phyloP scores from a whole-genome alignment of 53 echinoderm and acorn worm genomes.

The Crossaster papposus region DNA sequence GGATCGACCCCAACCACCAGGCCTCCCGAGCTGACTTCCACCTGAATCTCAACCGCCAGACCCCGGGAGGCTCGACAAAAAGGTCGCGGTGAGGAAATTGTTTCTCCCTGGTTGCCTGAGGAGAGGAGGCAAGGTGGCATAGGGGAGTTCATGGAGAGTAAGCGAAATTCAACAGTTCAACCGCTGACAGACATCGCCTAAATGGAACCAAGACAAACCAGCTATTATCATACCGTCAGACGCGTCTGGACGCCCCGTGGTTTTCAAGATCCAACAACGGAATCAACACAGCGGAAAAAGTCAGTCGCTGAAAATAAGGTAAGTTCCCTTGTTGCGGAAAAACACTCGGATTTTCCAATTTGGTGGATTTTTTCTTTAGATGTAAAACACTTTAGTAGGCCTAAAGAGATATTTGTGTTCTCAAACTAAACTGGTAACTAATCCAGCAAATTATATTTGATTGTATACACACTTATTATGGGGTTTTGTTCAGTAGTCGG shows the following conservation, averaged over 20 bases:
- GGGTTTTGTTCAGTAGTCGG: too few relatives aligned
- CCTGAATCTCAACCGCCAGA: background rate
- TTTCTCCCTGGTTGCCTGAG: background rate
- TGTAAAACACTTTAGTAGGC: too few relatives aligned
- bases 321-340: background rate
- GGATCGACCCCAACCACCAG: background rate
- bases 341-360: background rate
- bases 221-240: background rate
- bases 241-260: background rate
- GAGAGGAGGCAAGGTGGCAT: background rate
- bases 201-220: background rate
- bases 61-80: constrained; percentile 1
- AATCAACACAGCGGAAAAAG: background rate
- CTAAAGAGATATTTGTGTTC: too few relatives aligned
- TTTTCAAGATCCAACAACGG: background rate
- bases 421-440: too few relatives aligned
- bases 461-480: too few relatives aligned
- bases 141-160: background rate
- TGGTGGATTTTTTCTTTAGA: background rate
- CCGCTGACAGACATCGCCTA: constrained; percentile 16
- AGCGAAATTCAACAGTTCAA: background rate
- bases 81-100: constrained; percentile 24
- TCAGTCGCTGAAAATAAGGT: background rate
- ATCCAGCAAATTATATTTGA: too few relatives aligned
- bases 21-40: background rate